Percentiles rank a stretch among this genome's conserved stretches.
Evolutionary conservation across 2,113 vertebrate genomes (phyloP).

Genomic region (Sapajus apella): DNA sequence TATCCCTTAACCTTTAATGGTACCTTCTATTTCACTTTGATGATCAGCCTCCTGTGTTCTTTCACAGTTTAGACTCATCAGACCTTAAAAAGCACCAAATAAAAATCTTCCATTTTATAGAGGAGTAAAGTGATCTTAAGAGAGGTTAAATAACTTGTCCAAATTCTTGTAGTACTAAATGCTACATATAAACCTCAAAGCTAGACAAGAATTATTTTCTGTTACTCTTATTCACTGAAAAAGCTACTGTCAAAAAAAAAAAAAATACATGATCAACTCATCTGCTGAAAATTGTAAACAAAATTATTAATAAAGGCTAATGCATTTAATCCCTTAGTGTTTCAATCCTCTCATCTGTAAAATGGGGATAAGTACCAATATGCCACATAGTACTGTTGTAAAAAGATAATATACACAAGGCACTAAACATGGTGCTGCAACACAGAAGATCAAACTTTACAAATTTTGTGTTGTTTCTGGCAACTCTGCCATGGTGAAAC

Average conservation of each 20-base stretch:
- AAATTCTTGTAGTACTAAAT: neutral
- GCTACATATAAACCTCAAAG: neutral
- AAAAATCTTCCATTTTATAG: neutral
- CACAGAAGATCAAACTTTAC: neutral
- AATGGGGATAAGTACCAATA: neutral
- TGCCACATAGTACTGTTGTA: neutral
- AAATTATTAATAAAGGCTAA: slow-evolving; percentile 45
- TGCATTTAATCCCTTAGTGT: neutral
- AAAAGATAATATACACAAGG: neutral
- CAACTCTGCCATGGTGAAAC: neutral
- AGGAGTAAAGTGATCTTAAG: neutral
- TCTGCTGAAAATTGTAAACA: neutral
- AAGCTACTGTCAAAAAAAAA: neutral
- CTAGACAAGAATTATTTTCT: neutral
- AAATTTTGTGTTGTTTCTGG: neutral
- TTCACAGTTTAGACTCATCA: neutral
- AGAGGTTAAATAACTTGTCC: neutral
- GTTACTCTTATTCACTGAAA: neutral
- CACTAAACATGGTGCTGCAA: neutral
- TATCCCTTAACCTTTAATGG: neutral
- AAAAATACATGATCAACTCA: neutral
- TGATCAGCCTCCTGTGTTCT: neutral
- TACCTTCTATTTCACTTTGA: neutral
- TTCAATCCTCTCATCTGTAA: slow-evolving; percentile 27
- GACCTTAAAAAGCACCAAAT: neutral